Evolutionary conservation across 2,888 invertebrate species (phyloP).

Genomic region (Hoplodrina ambigua): DNA sequence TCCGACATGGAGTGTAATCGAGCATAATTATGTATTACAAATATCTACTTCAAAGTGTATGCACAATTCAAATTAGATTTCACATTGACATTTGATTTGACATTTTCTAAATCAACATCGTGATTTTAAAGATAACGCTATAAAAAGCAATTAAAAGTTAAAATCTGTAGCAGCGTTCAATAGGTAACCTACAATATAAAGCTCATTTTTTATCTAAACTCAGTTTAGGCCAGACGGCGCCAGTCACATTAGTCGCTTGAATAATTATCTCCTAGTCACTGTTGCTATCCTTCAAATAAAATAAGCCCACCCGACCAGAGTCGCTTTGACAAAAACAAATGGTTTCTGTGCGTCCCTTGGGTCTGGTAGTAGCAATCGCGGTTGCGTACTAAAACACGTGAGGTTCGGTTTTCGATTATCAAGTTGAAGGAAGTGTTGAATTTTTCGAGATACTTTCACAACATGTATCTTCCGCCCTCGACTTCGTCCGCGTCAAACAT

Average conservation of each 20-base stretch:
- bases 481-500: too few relatives aligned
- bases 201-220: background rate
- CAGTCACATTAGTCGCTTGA: constrained; percentile 41
- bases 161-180: background rate
- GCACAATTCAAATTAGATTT: too few relatives aligned
- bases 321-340: constrained; percentile 31
- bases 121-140: too few relatives aligned
- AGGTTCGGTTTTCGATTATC: too few relatives aligned
- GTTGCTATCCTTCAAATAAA: constrained; percentile 25
- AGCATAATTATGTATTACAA: too few relatives aligned
- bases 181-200: background rate
- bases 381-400: too few relatives aligned
- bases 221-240: constrained; percentile 41
- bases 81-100: too few relatives aligned
- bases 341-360: constrained; percentile 1
- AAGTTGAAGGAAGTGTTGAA: background rate
- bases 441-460: background rate
- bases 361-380: background rate
- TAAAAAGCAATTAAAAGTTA: too few relatives aligned
- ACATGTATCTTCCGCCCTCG: too few relatives aligned
- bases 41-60: too few relatives aligned
- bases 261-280: constrained; percentile 45
- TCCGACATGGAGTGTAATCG: too few relatives aligned
- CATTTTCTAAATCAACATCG: too few relatives aligned
- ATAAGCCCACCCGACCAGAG: constrained; percentile 2